A percentile compares a stretch with the other conserved stretches of the same genome.
Conservation (phyloP, 2,888 invertebrate species). For the Drosophila meridionalis region DNA sequence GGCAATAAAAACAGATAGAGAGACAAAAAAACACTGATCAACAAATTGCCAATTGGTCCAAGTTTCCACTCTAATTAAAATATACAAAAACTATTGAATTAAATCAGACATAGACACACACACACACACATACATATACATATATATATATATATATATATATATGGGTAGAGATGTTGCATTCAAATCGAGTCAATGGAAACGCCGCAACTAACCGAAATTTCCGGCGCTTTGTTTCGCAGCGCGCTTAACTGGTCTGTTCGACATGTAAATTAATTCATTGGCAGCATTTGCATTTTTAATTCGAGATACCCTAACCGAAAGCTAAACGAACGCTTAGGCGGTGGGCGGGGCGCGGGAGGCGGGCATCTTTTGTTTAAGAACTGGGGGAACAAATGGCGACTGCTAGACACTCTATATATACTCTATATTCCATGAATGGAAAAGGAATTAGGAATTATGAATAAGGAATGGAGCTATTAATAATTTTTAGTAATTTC, state of each 20-base stretch:
- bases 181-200: constrained; percentile 47
- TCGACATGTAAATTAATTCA: constrained; percentile 67
- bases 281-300: constrained; percentile 76
- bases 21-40: constrained; percentile 26
- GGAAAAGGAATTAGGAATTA: neutral
- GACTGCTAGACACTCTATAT: neutral
- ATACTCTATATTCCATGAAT: no score
- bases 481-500: no score
- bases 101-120: constrained; percentile 45
- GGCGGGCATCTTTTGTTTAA: constrained; percentile 27
- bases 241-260: constrained; percentile 41
- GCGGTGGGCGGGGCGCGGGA: neutral
- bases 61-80: constrained; percentile 78
- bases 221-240: constrained; percentile 64
- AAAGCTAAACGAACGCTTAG: neutral
- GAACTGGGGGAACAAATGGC: neutral
- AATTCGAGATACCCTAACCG: constrained; percentile 55
- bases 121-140: constrained; percentile 17
- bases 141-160: constrained; percentile 18
- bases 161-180: constrained; percentile 36
- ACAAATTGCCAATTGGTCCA: constrained; percentile 67
- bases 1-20: constrained; percentile 3
- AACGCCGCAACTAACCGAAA: constrained; percentile 37
- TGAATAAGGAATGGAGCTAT: no score
- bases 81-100: constrained; percentile 63